These are phyloP conservation scores for Diplolepis rosae DNA, from an alignment of 2,888 invertebrate species.

Conservation along the genomic window DNA sequence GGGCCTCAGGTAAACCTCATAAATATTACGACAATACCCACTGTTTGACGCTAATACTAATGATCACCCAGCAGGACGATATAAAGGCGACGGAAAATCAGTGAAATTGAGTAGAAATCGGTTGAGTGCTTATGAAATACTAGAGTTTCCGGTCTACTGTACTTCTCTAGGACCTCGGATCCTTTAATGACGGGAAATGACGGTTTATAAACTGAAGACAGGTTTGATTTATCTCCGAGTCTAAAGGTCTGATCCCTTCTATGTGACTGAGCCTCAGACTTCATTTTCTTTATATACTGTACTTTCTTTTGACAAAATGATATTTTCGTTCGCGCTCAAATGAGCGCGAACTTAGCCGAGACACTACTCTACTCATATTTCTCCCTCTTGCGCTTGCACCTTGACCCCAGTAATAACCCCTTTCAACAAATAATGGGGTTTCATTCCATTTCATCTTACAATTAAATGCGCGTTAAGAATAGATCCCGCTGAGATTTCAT, in stretches of 20 bases:
- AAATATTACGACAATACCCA: slow-evolving; percentile 49
- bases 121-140: slow-evolving; percentile 59
- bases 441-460: too few species aligned
- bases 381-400: too few species aligned
- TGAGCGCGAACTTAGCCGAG: too few species aligned
- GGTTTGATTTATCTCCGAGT: slow-evolving; percentile 56
- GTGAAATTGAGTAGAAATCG: slow-evolving; percentile 72
- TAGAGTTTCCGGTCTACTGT: slow-evolving; percentile 65
- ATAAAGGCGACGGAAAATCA: slow-evolving; percentile 67
- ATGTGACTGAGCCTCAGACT: not conserved
- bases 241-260: slow-evolving; percentile 5
- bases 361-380: too few species aligned
- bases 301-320: slow-evolving; percentile 35
- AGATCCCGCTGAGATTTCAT: too few species aligned
- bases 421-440: too few species aligned
- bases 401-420: too few species aligned
- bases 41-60: slow-evolving; percentile 66
- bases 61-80: slow-evolving; percentile 66
- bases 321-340: slow-evolving; percentile 38
- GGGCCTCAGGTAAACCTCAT: slow-evolving; percentile 47
- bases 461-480: too few species aligned
- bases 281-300: too few species aligned
- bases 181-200: slow-evolving; percentile 57
- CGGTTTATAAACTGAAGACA: too few species aligned
- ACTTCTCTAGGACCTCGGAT: slow-evolving; percentile 49